Percentiles rank a stretch among this genome's conserved stretches.
Conservation (phyloP, 2,888 invertebrate genomes). For the Furcula furcula region DNA sequence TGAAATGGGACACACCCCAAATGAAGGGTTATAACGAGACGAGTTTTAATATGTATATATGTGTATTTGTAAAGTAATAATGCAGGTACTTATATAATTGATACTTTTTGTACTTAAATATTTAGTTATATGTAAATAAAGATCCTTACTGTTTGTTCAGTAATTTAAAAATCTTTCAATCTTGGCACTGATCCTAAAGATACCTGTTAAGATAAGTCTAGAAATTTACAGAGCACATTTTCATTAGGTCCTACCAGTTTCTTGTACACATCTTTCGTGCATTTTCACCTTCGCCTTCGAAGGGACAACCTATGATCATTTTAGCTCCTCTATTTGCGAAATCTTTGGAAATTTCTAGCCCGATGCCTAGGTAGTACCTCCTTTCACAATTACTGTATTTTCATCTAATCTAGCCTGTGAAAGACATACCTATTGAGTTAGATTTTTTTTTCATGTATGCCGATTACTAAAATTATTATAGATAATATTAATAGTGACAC, state of each 20-base stretch:
- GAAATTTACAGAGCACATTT: slow-evolving; percentile 84
- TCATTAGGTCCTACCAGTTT: slow-evolving; percentile 84
- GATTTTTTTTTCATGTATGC: slow-evolving; percentile 34
- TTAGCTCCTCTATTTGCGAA: slow-evolving; percentile 52
- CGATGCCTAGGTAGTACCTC: slow-evolving; percentile 60
- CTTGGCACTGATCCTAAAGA: slow-evolving; percentile 87
- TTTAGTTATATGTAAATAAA: no score
- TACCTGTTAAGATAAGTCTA: slow-evolving; percentile 88
- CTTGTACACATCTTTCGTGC: slow-evolving; percentile 76
- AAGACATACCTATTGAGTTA: slow-evolving; percentile 25
- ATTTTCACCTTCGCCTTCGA: slow-evolving; percentile 43
- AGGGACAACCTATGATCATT: slow-evolving; percentile 58
- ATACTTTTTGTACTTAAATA: no score
- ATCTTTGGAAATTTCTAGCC: slow-evolving; percentile 53
- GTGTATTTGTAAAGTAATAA: no score
- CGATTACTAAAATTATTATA: slow-evolving; percentile 13
- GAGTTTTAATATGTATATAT: no score
- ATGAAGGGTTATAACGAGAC: no score
- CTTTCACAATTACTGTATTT: slow-evolving; percentile 43
- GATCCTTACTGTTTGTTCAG: no score
- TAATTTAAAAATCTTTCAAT: slow-evolving; percentile 87
- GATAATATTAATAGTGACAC: slow-evolving; percentile 11
- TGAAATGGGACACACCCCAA: no score
- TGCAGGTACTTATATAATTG: no score
- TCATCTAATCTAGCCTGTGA: slow-evolving; percentile 28